Evolutionary conservation across 2,797 vertebrate species (phyloP).

Genomic region (Helicolenus hilgendorfi): DNA sequence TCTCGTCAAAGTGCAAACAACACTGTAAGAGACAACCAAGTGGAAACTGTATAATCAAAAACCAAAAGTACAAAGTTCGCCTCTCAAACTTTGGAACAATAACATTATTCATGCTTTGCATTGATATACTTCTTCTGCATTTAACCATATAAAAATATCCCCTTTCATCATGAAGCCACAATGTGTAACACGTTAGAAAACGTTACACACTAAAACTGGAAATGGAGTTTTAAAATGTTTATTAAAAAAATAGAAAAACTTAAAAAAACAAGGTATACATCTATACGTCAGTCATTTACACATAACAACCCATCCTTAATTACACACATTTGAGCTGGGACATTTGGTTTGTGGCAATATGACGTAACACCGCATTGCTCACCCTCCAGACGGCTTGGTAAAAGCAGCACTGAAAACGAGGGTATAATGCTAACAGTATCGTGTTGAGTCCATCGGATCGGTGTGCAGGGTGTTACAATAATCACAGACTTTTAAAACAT

Average conservation of each 20-base stretch:
- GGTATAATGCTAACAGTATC: not conserved
- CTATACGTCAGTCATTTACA: constrained; percentile 77
- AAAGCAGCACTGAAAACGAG: constrained; percentile 32
- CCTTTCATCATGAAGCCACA: not conserved
- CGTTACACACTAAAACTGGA: not conserved
- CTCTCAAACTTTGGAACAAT: not conserved
- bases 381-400: constrained; percentile 19
- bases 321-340: constrained; percentile 62
- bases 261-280: constrained; percentile 82
- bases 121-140: not conserved
- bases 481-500: constrained; percentile 12
- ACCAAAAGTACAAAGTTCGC: not conserved
- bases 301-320: constrained; percentile 62
- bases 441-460: constrained; percentile 22
- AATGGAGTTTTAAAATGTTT: constrained; percentile 85
- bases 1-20: not conserved
- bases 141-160: not conserved
- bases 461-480: not conserved
- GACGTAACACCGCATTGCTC: constrained; percentile 21
- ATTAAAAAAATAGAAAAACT: constrained; percentile 89
- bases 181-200: not conserved
- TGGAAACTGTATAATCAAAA: not conserved
- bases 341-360: constrained; percentile 66
- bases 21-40: not conserved
- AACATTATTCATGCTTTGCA: not conserved